These are phyloP conservation scores for Zelleria hepariella DNA, from an alignment of 2,888 invertebrate species.

Conservation along the genomic window DNA sequence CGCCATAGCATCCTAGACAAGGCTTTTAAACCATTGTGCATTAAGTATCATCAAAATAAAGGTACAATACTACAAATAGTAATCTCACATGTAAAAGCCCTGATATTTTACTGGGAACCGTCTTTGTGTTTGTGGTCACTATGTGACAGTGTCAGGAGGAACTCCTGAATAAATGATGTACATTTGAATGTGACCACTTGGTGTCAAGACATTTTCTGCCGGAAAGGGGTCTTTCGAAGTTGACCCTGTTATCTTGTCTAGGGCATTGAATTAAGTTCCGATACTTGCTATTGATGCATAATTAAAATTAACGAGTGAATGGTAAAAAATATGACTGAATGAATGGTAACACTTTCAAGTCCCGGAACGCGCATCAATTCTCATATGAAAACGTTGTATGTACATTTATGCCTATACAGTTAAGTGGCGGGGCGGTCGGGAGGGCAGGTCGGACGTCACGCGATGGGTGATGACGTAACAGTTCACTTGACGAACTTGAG, in stretches of 20 bases:
- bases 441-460: constrained; percentile 1
- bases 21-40: too few species aligned
- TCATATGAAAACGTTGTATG: background rate
- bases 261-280: background rate
- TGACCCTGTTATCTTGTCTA: background rate
- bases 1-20: too few species aligned
- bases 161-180: too few species aligned
- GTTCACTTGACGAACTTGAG: constrained; percentile 69
- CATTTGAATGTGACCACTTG: too few species aligned
- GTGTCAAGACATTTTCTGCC: too few species aligned
- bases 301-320: background rate
- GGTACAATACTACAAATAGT: too few species aligned
- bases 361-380: background rate
- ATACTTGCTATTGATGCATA: background rate
- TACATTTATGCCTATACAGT: background rate
- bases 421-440: constrained; percentile 12
- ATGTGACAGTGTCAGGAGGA: too few species aligned
- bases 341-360: background rate
- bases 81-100: too few species aligned
- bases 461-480: background rate
- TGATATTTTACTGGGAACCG: too few species aligned
- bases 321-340: background rate
- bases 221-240: too few species aligned
- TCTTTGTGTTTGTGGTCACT: too few species aligned
- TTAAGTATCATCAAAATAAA: too few species aligned